Conservation (phyloP, 2,113 vertebrate genomes). For the Xiphophorus couchianus region DNA sequence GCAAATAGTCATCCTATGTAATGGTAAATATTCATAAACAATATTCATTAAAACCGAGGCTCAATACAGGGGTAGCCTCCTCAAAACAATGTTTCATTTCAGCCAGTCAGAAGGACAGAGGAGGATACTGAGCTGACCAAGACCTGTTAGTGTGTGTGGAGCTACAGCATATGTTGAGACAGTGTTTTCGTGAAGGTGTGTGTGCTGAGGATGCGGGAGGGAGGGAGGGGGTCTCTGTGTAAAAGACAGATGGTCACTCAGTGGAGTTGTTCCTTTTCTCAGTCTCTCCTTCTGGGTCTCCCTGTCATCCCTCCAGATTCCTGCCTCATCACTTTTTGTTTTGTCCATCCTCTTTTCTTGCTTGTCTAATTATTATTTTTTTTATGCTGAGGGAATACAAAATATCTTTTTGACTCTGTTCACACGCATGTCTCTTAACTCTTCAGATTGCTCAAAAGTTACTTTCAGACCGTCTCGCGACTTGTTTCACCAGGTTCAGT, state of each 20-base stretch:
- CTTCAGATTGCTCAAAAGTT: constrained; percentile 29
- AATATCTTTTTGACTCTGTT: constrained; percentile 15
- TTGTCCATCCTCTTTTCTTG: constrained; percentile 5
- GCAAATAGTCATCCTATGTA: background rate
- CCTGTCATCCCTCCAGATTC: constrained; percentile 72
- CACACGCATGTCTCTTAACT: constrained; percentile 41
- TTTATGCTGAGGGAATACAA: constrained; percentile 54
- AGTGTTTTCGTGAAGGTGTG: constrained; percentile 2
- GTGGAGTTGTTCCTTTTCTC: constrained; percentile 78
- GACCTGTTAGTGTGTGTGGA: background rate
- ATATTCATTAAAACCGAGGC: no score
- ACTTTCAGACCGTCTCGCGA: background rate
- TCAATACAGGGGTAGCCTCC: no score
- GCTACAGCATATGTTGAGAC: background rate
- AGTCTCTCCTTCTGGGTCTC: constrained; percentile 65
- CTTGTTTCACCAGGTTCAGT: constrained; percentile 23
- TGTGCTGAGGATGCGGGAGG: constrained; percentile 37
- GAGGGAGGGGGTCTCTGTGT: constrained; percentile 53
- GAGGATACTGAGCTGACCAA: background rate
- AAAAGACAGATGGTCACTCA: constrained; percentile 84
- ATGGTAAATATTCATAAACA: background rate
- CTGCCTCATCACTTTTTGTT: constrained; percentile 68
- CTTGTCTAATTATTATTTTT: constrained; percentile 22
- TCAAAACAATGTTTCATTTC: background rate
- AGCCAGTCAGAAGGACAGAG: background rate